These are phyloP conservation scores for Mionectes olivaceus DNA, from an alignment of 2,797 vertebrate species.

Conservation along the genomic window DNA sequence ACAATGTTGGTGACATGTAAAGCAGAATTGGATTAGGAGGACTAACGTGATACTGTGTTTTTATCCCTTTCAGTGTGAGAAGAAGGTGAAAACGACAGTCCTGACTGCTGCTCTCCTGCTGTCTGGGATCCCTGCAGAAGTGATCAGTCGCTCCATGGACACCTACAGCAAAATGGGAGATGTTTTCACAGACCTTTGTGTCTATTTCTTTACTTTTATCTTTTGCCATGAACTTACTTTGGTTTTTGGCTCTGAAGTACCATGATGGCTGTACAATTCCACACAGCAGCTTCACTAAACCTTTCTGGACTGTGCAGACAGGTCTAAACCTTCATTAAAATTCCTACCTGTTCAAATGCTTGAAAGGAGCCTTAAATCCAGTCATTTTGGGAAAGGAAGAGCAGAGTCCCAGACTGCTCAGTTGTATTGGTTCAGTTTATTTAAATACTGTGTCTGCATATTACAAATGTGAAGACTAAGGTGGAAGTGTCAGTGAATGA, in stretches of 20 bases:
- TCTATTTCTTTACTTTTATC: constrained; percentile 97
- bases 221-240: constrained; percentile 89
- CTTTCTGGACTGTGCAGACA: constrained; percentile 39
- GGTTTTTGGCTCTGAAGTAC: constrained; percentile 83
- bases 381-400: constrained; percentile 32
- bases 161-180: constrained; percentile 98
- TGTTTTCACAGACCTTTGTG: constrained; percentile 95
- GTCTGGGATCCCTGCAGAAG: constrained; percentile 94
- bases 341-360: constrained; percentile 39
- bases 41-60: neutral
- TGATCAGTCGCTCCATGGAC: constrained; percentile 96
- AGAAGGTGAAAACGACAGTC: constrained; percentile 92
- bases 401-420: neutral
- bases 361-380: constrained; percentile 49
- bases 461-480: constrained; percentile 47
- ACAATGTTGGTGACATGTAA: fast-evolving
- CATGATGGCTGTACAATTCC: constrained; percentile 63
- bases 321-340: constrained; percentile 43
- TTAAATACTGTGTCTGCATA: neutral
- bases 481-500: constrained; percentile 20
- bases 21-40: neutral
- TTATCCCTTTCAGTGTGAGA: constrained; percentile 85
- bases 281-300: constrained; percentile 1
- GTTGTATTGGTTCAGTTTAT: constrained; percentile 28
- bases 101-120: constrained; percentile 92